A percentile compares a stretch with the other conserved stretches of the same genome.
phyloP scores from a whole-genome alignment of 2,888 invertebrate species.

The Pseudanteris insignis region DNA sequence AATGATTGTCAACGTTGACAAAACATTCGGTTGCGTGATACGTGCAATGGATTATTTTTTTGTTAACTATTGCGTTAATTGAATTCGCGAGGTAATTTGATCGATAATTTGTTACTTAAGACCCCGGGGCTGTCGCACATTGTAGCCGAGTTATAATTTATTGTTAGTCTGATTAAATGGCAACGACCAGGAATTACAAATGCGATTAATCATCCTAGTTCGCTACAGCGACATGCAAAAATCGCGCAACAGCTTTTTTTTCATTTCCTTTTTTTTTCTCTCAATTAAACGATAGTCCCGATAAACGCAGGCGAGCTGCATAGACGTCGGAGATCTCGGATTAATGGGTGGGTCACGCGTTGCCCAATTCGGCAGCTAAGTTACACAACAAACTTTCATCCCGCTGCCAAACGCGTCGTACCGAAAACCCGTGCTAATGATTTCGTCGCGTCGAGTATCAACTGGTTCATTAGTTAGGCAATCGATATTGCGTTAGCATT shows the following conservation, averaged over 20 bases:
- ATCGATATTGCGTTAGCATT: too few species aligned
- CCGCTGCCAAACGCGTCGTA: conserved; percentile 28
- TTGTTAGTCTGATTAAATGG: conserved; percentile 10
- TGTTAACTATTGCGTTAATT: too few species aligned
- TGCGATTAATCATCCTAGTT: conserved; percentile 24
- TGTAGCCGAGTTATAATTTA: conserved; percentile 12
- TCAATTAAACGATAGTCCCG: too few species aligned
- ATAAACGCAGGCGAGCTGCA: conserved; percentile 3
- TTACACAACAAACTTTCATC: conserved; percentile 43
- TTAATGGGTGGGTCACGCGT: conserved; percentile 30
- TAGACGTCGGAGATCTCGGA: conserved; percentile 18
- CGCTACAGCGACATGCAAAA: conserved; percentile 9
- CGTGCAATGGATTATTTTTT: too few species aligned
- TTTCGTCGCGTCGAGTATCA: conserved; percentile 27
- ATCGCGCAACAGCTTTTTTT: too few species aligned
- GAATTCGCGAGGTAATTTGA: too few species aligned
- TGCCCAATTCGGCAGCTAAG: conserved; percentile 27
- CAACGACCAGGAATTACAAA: conserved; percentile 4
- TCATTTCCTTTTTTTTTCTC: conserved; percentile 5
- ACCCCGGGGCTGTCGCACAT: too few species aligned
- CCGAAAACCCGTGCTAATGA: conserved; percentile 32
- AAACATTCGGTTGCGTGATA: too few species aligned
- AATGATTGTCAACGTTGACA: too few species aligned
- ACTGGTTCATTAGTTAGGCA: conserved; percentile 25
- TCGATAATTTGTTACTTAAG: too few species aligned